Conservation (phyloP, 2,888 invertebrate species). For the Mycalesis mineus region DNA sequence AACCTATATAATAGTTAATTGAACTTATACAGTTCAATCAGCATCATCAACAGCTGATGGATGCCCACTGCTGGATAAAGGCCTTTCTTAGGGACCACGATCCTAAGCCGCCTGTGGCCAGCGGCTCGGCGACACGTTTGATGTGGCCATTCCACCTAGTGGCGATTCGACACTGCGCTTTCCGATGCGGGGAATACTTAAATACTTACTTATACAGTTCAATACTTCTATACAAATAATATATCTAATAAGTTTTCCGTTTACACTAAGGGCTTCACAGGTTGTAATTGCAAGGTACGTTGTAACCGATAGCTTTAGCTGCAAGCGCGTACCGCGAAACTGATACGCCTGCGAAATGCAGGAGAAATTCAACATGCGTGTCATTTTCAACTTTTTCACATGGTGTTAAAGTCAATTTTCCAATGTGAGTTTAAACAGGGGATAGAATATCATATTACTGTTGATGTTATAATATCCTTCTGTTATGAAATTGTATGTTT, state of each 20-base stretch:
- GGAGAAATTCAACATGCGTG: conserved; percentile 6
- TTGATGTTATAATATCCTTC: conserved; percentile 22
- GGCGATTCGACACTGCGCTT: too few relatives aligned
- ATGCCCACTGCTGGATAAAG: too few relatives aligned
- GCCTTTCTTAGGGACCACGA: too few relatives aligned
- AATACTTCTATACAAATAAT: neutral
- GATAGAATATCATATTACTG: conserved; percentile 19
- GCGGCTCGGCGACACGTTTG: too few relatives aligned
- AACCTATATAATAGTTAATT: too few relatives aligned
- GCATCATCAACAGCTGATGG: too few relatives aligned
- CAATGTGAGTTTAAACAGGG: neutral
- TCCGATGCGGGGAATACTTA: too few relatives aligned
- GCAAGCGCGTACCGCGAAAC: conserved; percentile 23
- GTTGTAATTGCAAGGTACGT: conserved; percentile 20
- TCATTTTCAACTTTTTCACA: conserved; percentile 1
- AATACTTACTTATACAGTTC: too few relatives aligned
- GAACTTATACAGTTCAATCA: too few relatives aligned
- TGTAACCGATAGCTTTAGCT: conserved; percentile 21
- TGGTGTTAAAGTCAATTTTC: neutral
- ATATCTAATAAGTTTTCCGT: neutral
- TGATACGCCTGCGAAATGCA: conserved; percentile 29
- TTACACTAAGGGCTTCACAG: conserved; percentile 3
- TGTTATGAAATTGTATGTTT: conserved; percentile 24
- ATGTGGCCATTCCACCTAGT: too few relatives aligned
- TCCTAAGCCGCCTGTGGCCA: too few relatives aligned